Evolutionary conservation across 2,888 invertebrate genomes (phyloP).

Genomic region (Drosophila subsilvestris): DNA sequence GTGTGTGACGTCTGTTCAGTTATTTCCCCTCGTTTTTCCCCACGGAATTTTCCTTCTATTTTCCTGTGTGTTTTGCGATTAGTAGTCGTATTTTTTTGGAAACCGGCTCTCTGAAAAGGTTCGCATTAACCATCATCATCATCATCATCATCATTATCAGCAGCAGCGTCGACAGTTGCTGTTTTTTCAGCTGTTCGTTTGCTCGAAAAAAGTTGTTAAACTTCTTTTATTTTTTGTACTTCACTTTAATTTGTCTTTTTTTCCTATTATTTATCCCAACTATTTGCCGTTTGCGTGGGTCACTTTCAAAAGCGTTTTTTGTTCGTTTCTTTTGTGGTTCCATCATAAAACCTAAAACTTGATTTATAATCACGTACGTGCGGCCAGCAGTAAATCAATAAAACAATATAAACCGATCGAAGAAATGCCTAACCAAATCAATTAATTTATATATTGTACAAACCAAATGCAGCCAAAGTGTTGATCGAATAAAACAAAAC

Average conservation of each 20-base stretch:
- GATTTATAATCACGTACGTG: constrained; percentile 58
- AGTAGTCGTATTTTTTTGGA: constrained; percentile 46
- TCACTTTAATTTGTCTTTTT: constrained; percentile 72
- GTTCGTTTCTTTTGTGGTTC: constrained; percentile 9
- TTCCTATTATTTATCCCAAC: constrained; percentile 63
- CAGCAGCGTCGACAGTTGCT: constrained; percentile 52
- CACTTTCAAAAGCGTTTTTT: constrained; percentile 60
- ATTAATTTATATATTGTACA: constrained; percentile 26
- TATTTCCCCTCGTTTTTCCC: constrained; percentile 17
- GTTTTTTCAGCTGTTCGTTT: constrained; percentile 70
- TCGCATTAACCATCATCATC: constrained; percentile 31
- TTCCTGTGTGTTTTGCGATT: constrained; percentile 53
- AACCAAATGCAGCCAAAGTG: constrained; percentile 61
- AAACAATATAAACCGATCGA: constrained; percentile 46
- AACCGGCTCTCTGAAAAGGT: constrained; percentile 72
- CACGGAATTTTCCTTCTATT: constrained; percentile 12
- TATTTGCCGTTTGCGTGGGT: constrained; percentile 66
- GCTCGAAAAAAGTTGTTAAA: constrained; percentile 64
- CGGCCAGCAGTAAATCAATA: constrained; percentile 59
- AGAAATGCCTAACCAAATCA: constrained; percentile 29
- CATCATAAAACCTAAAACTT: constrained; percentile 62
- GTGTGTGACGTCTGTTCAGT: constrained; percentile 18
- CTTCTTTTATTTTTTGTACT: constrained; percentile 67
- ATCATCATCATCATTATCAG: not conserved
- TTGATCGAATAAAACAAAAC: constrained; percentile 40